A percentile compares a stretch with the other conserved stretches of the same genome.
Evolutionary conservation across 2,888 invertebrate genomes (phyloP).

Genomic region (Hydriomena furcata): DNA sequence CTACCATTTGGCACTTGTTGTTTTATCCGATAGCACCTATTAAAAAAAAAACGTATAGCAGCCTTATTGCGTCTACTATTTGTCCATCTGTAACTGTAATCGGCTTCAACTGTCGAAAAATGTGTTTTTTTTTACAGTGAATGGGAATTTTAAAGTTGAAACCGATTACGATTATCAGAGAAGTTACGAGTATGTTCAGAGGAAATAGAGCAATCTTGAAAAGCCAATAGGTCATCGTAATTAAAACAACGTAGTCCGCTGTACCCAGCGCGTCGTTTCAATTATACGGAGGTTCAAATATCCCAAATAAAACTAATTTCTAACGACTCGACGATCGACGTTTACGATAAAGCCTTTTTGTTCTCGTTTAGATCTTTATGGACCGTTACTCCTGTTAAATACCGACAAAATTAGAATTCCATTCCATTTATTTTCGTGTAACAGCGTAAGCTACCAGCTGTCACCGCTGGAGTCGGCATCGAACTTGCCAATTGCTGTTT

Average conservation of each 20-base stretch:
- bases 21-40: no score
- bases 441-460: slow-evolving; percentile 29
- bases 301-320: slow-evolving; percentile 63
- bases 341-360: slow-evolving; percentile 51
- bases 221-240: slow-evolving; percentile 61
- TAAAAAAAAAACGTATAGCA: no score
- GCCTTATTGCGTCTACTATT: no score
- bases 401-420: slow-evolving; percentile 36
- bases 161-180: no score
- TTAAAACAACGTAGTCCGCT: slow-evolving; percentile 63
- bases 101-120: no score
- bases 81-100: no score
- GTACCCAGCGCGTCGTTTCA: slow-evolving; percentile 41
- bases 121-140: no score
- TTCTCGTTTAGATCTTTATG: slow-evolving; percentile 37
- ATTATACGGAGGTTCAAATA: slow-evolving; percentile 49
- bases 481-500: slow-evolving; percentile 42
- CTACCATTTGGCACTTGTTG: no score
- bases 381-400: slow-evolving; percentile 31
- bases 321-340: slow-evolving; percentile 58
- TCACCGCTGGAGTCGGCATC: slow-evolving; percentile 31
- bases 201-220: no score
- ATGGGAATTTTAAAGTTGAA: no score
- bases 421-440: slow-evolving; percentile 32
- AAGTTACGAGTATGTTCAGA: no score